These are phyloP conservation scores for Pogona vitticeps DNA, from an alignment of 2,113 vertebrate genomes.

Conservation along the genomic window DNA sequence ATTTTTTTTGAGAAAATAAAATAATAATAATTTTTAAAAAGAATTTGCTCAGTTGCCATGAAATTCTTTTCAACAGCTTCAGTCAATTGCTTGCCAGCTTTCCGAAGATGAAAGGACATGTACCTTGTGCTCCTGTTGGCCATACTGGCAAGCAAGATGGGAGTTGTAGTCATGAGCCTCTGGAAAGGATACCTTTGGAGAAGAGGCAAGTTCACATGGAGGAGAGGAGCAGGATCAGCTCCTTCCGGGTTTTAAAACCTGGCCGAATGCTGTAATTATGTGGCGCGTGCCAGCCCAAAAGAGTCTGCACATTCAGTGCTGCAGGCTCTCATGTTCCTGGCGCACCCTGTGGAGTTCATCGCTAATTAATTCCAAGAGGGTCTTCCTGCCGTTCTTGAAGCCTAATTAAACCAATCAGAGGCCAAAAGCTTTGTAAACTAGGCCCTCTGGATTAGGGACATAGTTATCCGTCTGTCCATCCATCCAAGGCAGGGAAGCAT, in stretches of 20 bases:
- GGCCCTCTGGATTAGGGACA: conserved; percentile 29
- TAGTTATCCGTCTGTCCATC: conserved; percentile 10
- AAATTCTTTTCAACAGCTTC: background rate
- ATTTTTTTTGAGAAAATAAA: too few species aligned
- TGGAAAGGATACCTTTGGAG: background rate
- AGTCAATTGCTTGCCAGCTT: background rate
- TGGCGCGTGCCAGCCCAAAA: conserved; percentile 33
- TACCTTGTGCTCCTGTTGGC: too few species aligned
- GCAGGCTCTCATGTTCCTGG: conserved; percentile 34
- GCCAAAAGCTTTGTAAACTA: conserved; percentile 40
- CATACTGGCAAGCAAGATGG: background rate
- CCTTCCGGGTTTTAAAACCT: conserved; percentile 43
- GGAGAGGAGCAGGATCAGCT: background rate
- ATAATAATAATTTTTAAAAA: too few species aligned
- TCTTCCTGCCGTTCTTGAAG: conserved; percentile 1
- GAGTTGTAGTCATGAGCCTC: background rate
- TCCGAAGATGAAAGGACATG: background rate
- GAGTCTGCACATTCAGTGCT: conserved; percentile 37
- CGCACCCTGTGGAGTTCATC: conserved; percentile 46
- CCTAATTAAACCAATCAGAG: conserved; percentile 22
- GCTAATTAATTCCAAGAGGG: conserved; percentile 48
- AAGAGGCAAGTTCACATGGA: background rate
- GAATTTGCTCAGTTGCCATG: background rate
- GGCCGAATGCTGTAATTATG: conserved; percentile 54
- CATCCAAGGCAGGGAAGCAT: background rate